Conservation (phyloP, 2,113 vertebrate genomes). For the Aphyosemion australe region DNA sequence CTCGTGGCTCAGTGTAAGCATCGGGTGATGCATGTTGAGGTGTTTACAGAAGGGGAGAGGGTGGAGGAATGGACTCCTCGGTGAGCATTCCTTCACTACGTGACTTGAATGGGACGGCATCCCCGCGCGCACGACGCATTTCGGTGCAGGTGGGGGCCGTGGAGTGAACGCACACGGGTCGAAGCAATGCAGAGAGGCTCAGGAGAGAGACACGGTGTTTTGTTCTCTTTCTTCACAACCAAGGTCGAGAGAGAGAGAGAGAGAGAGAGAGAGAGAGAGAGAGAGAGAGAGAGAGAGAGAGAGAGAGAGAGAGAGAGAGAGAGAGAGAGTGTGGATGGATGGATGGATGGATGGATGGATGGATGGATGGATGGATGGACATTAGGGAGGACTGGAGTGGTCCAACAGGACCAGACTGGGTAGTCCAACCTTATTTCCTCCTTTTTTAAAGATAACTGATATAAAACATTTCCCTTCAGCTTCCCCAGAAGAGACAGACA, state of each 20-base stretch:
- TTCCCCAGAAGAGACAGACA: not conserved
- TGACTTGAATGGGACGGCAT: conserved; percentile 62
- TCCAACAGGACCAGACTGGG: too few relatives aligned
- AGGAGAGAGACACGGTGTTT: conserved; percentile 24
- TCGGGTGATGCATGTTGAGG: conserved; percentile 64
- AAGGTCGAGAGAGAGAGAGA: conserved; percentile 51
- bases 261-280: conserved; percentile 13
- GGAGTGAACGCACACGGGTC: conserved; percentile 18
- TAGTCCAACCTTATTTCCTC: too few relatives aligned
- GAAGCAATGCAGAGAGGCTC: conserved; percentile 50
- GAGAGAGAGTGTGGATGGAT: too few relatives aligned
- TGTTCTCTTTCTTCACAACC: conserved; percentile 41
- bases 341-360: too few relatives aligned
- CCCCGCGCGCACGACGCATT: conserved; percentile 54
- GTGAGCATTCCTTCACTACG: conserved; percentile 64
- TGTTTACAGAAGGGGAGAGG: conserved; percentile 35
- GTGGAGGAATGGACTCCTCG: conserved; percentile 1
- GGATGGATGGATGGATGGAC: too few relatives aligned
- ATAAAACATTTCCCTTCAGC: too few relatives aligned
- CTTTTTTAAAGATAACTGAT: too few relatives aligned
- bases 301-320: too few relatives aligned
- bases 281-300: too few relatives aligned
- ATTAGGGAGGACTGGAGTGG: too few relatives aligned
- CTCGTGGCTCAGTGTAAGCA: conserved; percentile 53
- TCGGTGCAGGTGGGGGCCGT: conserved; percentile 4